Evolutionary conservation across 2,888 invertebrate genomes (phyloP), one percentile per base, ranked within the genome.

Genomic region (Lysandra coridon): DNA sequence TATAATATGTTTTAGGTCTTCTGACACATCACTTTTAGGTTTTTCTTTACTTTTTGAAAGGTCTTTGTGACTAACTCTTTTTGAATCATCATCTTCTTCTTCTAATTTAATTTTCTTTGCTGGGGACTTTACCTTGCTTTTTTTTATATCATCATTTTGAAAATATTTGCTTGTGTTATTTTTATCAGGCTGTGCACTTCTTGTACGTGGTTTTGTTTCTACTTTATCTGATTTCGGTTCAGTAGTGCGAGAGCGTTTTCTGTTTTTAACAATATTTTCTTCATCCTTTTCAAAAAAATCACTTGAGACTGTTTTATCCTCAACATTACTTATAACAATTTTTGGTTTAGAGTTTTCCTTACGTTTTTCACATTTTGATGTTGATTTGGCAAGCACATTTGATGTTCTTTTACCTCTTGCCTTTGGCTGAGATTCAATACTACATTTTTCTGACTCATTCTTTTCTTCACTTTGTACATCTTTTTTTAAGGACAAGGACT

Each of bases 1-100:
- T 74, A 96, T 90, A 78, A 96, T 89, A 79, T 90, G 86, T n/a
- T 95, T 88, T 53, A 96, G 90, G 83, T 95, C 95, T 74, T 87
- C 87, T 78, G 89, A 92, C 4, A 95, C 92, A 88, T 95, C 91
- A 82, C 86, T 89, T 81, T 89, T 90, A 60, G 83, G 69, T 79
- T 87, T 87, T 73, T 80, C 73, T 85, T 84, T 87, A 53, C 83
- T 83, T 84, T 87, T 91, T 14, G 79, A 73, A 57, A 94, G 83
- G 85, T 94, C 93, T 87, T 85, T 91, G 82, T 94, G 94, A 82
- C 90, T 93, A 2, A 93, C 86, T 86, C 94, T 90, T 80, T 87
- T 85, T 49, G 85, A 83, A 80, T 91, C 89, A 85, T 90, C 88
- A 79, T 83, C 82, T 53, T 37, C 30, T 75, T 87, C 82, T 80